These are phyloP conservation scores for Drosophila maculinotata DNA, from an alignment of 2,888 invertebrate genomes.

Conservation along the genomic window DNA sequence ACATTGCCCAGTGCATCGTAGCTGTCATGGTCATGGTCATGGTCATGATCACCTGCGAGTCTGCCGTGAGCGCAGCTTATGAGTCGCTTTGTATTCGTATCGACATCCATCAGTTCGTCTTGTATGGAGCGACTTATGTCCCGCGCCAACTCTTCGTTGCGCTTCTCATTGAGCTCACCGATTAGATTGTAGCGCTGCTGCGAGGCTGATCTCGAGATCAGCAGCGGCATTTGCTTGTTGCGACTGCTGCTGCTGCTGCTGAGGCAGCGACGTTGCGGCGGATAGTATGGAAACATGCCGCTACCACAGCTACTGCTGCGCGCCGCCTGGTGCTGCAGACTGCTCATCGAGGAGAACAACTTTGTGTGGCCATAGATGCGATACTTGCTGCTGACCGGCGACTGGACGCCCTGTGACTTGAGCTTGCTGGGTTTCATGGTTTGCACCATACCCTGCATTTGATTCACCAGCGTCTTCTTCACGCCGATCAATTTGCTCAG, in stretches of 20 bases:
- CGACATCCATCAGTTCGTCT: constrained; percentile 58
- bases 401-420: background rate
- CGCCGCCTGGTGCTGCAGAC: too few species aligned
- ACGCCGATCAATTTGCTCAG: constrained; percentile 51
- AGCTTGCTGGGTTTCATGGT: background rate
- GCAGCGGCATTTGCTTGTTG: background rate
- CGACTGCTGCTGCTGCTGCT: constrained; percentile 6
- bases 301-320: too few species aligned
- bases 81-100: constrained; percentile 38
- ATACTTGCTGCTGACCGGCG: constrained; percentile 23
- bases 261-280: background rate
- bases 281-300: too few species aligned
- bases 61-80: constrained; percentile 34
- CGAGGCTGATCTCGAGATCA: background rate
- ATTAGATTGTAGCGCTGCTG: constrained; percentile 45
- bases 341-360: constrained; percentile 38
- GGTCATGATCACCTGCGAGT: background rate
- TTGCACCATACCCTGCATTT: constrained; percentile 55
- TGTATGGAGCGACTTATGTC: constrained; percentile 61
- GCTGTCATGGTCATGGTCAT: background rate
- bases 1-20: too few species aligned
- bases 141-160: constrained; percentile 20
- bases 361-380: constrained; percentile 44
- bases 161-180: background rate
- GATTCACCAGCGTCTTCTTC: constrained; percentile 58